Conservation (phyloP, 1,140 invertebrate species). For the Drosophila tsacasi region DNA sequence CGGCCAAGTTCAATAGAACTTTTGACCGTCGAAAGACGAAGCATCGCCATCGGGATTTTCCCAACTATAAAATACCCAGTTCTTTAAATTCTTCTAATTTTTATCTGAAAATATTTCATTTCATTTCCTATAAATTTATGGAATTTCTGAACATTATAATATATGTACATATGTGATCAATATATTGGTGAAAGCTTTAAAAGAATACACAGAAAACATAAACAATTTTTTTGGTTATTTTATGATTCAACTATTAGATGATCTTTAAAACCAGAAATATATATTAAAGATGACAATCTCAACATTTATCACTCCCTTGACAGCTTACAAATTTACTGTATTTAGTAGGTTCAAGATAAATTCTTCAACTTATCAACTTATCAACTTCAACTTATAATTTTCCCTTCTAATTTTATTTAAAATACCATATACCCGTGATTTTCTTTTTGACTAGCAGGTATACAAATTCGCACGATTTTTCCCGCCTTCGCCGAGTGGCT, state of each 20-base stretch:
- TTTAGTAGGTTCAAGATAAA: background rate
- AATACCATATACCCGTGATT: slow-evolving; percentile 31
- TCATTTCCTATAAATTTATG: background rate
- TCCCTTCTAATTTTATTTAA: too few relatives aligned
- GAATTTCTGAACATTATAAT: background rate
- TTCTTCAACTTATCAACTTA: slow-evolving; percentile 8
- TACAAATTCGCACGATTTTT: slow-evolving; percentile 38
- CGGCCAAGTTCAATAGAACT: slow-evolving; percentile 52
- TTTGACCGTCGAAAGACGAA: slow-evolving; percentile 1
- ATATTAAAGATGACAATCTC: background rate
- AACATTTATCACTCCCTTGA: background rate
- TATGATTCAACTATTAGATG: background rate
- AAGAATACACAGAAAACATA: background rate
- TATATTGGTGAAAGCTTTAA: background rate
- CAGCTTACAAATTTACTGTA: slow-evolving; percentile 10
- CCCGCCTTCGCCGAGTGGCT: slow-evolving; percentile 26
- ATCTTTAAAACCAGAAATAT: background rate
- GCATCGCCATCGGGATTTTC: background rate
- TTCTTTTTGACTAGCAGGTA: slow-evolving; percentile 23
- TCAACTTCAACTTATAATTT: too few relatives aligned
- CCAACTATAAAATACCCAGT: slow-evolving; percentile 32
- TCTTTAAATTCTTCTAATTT: background rate
- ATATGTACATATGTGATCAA: background rate
- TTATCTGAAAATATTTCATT: background rate
- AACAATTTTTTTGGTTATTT: background rate